Conservation (phyloP, 1,140 invertebrate species). For the Lycorma delicatula region DNA sequence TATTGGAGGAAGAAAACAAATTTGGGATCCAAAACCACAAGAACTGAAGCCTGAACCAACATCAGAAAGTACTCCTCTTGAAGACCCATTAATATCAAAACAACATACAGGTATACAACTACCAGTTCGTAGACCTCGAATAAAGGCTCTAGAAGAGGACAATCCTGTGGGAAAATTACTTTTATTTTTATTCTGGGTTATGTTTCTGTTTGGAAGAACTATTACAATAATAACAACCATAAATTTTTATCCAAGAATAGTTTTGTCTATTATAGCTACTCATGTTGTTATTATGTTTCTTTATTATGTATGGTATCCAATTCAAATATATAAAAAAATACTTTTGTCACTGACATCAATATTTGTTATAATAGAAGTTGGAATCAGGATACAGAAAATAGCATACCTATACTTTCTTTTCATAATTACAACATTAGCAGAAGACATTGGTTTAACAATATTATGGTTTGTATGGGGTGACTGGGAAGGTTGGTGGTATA, state of each 20-base stretch:
- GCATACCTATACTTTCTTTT: conserved; percentile 14
- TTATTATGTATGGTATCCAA: conserved; percentile 14
- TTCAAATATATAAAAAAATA: conserved; percentile 11
- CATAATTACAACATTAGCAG: conserved; percentile 4
- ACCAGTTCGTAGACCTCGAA: not conserved
- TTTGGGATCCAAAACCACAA: conserved; percentile 9
- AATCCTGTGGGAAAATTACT: conserved; percentile 19
- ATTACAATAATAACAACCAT: conserved; percentile 11
- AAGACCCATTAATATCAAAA: not conserved
- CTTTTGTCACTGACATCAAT: conserved; percentile 12
- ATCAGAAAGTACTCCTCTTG: too few species aligned
- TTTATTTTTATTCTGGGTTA: conserved; percentile 20
- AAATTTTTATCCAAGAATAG: conserved; percentile 10
- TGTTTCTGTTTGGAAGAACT: conserved; percentile 17
- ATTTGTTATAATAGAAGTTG: conserved; percentile 22
- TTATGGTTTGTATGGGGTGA: conserved; percentile 16
- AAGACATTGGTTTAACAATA: conserved; percentile 16
- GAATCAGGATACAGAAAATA: conserved; percentile 18
- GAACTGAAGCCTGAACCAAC: too few species aligned
- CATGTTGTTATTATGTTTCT: conserved; percentile 18
- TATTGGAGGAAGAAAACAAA: conserved; percentile 15
- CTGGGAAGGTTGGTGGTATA: conserved; percentile 18
- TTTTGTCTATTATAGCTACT: not conserved
- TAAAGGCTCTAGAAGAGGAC: conserved; percentile 17
- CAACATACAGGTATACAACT: not conserved